Conservation (phyloP, 2,113 vertebrate genomes). For the Corythoichthys haematopterus region DNA sequence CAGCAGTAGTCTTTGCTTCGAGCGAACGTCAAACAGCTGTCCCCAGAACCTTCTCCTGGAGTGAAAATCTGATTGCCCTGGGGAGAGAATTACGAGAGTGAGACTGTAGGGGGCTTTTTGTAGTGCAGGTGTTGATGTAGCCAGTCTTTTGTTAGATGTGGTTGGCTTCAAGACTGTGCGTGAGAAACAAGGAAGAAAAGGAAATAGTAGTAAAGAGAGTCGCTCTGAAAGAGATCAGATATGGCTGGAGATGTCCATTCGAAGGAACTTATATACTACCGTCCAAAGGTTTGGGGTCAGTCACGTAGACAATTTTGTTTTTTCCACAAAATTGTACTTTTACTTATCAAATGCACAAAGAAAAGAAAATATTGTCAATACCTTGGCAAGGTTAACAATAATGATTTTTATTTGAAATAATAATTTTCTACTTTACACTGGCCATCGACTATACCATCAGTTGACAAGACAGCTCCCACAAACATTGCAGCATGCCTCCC, state of each 20-base stretch:
- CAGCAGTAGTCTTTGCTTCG: slow-evolving; percentile 33
- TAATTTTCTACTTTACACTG: no score
- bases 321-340: no score
- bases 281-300: no score
- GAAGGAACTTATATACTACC: background rate
- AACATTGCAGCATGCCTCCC: no score
- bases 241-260: background rate
- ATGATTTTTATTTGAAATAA: no score
- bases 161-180: slow-evolving; percentile 2
- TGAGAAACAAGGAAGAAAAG: slow-evolving; percentile 10
- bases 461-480: no score
- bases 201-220: background rate
- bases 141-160: slow-evolving; percentile 11
- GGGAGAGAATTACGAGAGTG: slow-evolving; percentile 27
- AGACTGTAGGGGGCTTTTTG: slow-evolving; percentile 11
- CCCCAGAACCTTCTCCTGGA: slow-evolving; percentile 35
- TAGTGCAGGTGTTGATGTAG: slow-evolving; percentile 21
- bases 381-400: no score
- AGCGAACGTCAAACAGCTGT: slow-evolving; percentile 50
- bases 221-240: background rate
- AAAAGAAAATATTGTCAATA: no score
- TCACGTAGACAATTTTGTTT: no score
- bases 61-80: slow-evolving; percentile 24
- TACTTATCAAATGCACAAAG: no score
- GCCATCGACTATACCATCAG: no score